Evolutionary conservation across 1,140 invertebrate genomes (phyloP), one percentile per base, ranked within the genome.

Genomic region (Palaemon carinicauda): DNA sequence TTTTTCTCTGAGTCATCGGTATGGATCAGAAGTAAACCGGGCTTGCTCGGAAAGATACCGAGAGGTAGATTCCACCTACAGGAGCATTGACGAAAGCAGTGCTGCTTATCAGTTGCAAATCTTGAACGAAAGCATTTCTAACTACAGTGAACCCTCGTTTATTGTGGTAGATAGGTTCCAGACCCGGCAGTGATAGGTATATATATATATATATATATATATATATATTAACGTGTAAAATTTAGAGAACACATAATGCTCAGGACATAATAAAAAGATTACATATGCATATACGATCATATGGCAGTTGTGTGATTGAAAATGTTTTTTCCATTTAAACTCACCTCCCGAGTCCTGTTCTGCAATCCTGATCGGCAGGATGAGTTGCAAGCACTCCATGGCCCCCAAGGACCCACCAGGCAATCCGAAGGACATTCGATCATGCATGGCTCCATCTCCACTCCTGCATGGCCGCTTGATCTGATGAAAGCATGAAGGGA

Each of bases 381-480:
- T 0, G 92, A 90, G 17, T 91, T 92, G 89, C 88, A 89, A n/a
- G 74, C 53, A 2, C 31, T 82, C 88, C 88, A 89, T 4, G 54
- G 3, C 0, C 93, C 92, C 93, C 93, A 94, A 15, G 93, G 91
- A 69, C 93, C 93, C 54, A 93, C 92, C n/a, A 77, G 93, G 90
- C 19, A 94, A 90, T 29, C 93, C 91, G 85, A 10, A 90, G 89
- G 60, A 89, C 89, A 78, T 89, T 90, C 81, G 89, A 91, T 89
- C 91, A 91, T 87, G 33, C 89, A 89, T 50, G 84, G 82, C 75
- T 89, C 81, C 69, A 82, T 80, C 79, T 89, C 52, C 79, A 87
- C 41, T 10, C 87, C 87, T 12, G 51, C 15, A 71, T 87, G 83
- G 10, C 75, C 84, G 75, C 89, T 87, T 2, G 60, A 89, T 9